phyloP scores from a whole-genome alignment of 2,888 invertebrate genomes.

The Acronicta aceris region DNA sequence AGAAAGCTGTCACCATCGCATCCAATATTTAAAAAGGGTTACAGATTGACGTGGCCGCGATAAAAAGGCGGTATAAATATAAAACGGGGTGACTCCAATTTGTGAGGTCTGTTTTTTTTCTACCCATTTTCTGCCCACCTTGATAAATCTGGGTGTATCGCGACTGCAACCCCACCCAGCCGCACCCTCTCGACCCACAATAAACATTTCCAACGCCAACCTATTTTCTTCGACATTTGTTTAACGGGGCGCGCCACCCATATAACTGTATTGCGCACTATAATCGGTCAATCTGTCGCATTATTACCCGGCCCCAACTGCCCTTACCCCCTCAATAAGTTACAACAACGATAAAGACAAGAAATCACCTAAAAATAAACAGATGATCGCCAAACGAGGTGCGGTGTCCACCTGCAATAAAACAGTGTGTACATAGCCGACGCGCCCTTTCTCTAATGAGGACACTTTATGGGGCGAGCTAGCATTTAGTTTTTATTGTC shows the following conservation, averaged over 20 bases:
- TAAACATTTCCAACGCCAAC: slow-evolving; percentile 71
- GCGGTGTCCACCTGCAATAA: slow-evolving; percentile 82
- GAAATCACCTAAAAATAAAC: slow-evolving; percentile 86
- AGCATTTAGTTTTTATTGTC: slow-evolving; percentile 84
- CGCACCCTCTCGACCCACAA: slow-evolving; percentile 70
- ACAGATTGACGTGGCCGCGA: slow-evolving; percentile 48
- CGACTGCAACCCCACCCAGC: slow-evolving; percentile 70
- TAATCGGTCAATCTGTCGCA: slow-evolving; percentile 74
- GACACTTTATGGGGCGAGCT: slow-evolving; percentile 83
- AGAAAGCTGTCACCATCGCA: slow-evolving; percentile 45
- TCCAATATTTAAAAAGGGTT: slow-evolving; percentile 60
- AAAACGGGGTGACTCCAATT: slow-evolving; percentile 69
- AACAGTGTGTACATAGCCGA: slow-evolving; percentile 78
- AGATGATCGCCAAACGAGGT: slow-evolving; percentile 83
- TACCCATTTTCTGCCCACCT: slow-evolving; percentile 61
- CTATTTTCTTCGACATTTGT: slow-evolving; percentile 81
- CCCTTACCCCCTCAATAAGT: slow-evolving; percentile 71
- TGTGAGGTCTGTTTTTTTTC: slow-evolving; percentile 71
- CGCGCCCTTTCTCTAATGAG: slow-evolving; percentile 87
- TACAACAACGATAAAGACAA: slow-evolving; percentile 80
- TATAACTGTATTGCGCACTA: slow-evolving; percentile 76
- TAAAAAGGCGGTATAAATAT: slow-evolving; percentile 58
- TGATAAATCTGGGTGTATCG: slow-evolving; percentile 79
- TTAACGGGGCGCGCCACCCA: slow-evolving; percentile 77
- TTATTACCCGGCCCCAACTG: slow-evolving; percentile 71